These are phyloP conservation scores for Bombus sibiricus DNA, from an alignment of 1,140 invertebrate species.

Conservation along the genomic window DNA sequence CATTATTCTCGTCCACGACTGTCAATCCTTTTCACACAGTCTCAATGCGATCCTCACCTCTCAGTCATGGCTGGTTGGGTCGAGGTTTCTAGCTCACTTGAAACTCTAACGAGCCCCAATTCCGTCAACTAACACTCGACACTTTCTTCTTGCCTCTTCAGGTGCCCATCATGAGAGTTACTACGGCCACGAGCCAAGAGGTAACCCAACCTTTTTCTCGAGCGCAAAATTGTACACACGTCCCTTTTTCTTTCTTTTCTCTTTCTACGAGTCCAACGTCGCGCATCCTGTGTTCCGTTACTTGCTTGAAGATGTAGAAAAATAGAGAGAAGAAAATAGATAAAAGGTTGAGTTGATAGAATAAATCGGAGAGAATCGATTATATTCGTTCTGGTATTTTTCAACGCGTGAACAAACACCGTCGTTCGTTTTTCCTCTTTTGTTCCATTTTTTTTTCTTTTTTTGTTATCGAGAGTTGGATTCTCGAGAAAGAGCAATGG, in stretches of 20 bases:
- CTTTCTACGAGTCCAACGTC: neutral
- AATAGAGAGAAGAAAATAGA: neutral
- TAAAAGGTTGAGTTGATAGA: neutral
- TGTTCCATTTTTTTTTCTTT: neutral
- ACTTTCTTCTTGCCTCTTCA: slow-evolving; percentile 65
- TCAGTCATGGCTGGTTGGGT: neutral
- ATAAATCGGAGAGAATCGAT: neutral
- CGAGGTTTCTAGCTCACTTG: slow-evolving; percentile 45
- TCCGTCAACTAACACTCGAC: slow-evolving; percentile 61
- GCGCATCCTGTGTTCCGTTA: slow-evolving; percentile 43
- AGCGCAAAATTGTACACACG: slow-evolving; percentile 48
- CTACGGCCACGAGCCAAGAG: slow-evolving; percentile 77
- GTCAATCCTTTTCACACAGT: neutral
- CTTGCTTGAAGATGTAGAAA: slow-evolving; percentile 15
- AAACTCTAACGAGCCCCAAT: slow-evolving; percentile 60
- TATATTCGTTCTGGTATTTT: neutral
- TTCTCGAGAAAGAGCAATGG: neutral
- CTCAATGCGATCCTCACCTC: neutral
- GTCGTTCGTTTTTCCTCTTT: slow-evolving; percentile 3
- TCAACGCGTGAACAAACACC: neutral
- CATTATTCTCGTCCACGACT: slow-evolving; percentile 24
- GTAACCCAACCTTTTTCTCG: slow-evolving; percentile 69
- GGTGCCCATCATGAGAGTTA: slow-evolving; percentile 73
- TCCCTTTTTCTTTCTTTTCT: slow-evolving; percentile 16
- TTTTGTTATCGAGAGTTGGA: neutral